Evolutionary conservation across 2,888 invertebrate genomes (phyloP).

Genomic region (Diaphora mendica): DNA sequence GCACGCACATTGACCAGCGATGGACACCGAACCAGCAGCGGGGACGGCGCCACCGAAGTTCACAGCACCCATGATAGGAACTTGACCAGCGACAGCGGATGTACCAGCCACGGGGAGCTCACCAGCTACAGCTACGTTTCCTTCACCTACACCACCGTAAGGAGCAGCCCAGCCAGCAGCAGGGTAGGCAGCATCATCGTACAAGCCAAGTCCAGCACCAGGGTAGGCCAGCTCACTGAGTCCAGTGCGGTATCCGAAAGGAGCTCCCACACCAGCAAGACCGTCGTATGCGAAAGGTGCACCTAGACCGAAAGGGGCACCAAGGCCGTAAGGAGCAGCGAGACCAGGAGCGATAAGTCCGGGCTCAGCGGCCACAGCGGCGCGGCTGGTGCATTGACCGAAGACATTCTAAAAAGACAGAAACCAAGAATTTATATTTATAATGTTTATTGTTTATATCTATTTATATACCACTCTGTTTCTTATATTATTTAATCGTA

Average conservation of each 20-base stretch:
- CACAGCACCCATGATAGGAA: conserved; percentile 56
- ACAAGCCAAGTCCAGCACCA: background rate
- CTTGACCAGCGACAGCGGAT: conserved; percentile 54
- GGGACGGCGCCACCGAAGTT: conserved; percentile 51
- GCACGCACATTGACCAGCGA: conserved; percentile 40
- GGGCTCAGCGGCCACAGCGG: conserved; percentile 49
- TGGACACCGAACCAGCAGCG: conserved; percentile 53
- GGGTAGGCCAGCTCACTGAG: background rate
- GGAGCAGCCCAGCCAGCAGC: conserved; percentile 1
- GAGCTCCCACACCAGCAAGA: conserved; percentile 4
- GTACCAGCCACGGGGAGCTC: conserved; percentile 55
- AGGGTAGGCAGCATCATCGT: conserved; percentile 1
- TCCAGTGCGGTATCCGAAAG: conserved; percentile 33
- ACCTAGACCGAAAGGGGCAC: conserved; percentile 3
- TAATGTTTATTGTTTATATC: too few relatives aligned
- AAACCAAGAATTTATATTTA: too few relatives aligned
- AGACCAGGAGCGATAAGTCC: conserved; percentile 4
- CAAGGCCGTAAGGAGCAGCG: background rate
- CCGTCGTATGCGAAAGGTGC: conserved; percentile 6
- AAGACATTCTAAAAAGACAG: too few relatives aligned
- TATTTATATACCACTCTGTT: too few relatives aligned
- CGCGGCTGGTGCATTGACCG: conserved; percentile 20
- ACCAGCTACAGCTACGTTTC: conserved; percentile 52
- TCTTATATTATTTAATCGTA: too few relatives aligned
- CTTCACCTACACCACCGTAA: conserved; percentile 49